Evolutionary conservation across 2,797 vertebrate genomes (phyloP).

Genomic region (Valencia hispanica): DNA sequence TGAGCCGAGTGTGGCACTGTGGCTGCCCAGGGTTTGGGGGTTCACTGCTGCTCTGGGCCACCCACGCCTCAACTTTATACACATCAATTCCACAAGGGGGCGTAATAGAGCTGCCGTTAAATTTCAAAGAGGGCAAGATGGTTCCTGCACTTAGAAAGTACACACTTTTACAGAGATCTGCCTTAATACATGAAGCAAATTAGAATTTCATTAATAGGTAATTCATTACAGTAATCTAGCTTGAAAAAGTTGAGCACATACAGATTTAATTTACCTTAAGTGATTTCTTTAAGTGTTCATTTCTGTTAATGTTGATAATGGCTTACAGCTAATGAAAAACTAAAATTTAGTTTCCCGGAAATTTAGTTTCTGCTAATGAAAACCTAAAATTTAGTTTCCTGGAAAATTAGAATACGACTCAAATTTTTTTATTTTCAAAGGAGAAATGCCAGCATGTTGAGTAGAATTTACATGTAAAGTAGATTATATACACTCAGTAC

Average conservation of each 20-base stretch:
- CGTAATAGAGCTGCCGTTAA: constrained; percentile 45
- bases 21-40: constrained; percentile 39
- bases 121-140: background rate
- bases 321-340: background rate
- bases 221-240: background rate
- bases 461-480: background rate
- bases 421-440: too few species aligned
- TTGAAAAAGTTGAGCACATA: background rate
- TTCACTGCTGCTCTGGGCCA: constrained; percentile 28
- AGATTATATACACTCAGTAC: background rate
- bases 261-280: background rate
- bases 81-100: constrained; percentile 68
- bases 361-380: too few species aligned
- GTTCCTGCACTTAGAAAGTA: background rate
- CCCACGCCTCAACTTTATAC: constrained; percentile 13
- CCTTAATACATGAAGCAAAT: background rate
- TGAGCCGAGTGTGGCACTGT: constrained; percentile 51
- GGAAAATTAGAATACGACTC: background rate
- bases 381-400: background rate
- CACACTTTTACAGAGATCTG: background rate
- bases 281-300: background rate
- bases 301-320: background rate
- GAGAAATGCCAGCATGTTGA: background rate
- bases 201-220: background rate
- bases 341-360: too few species aligned